Base-by-base conservation (phyloP, 2,797 vertebrate genomes). In the Caiman crocodilus region DNA sequence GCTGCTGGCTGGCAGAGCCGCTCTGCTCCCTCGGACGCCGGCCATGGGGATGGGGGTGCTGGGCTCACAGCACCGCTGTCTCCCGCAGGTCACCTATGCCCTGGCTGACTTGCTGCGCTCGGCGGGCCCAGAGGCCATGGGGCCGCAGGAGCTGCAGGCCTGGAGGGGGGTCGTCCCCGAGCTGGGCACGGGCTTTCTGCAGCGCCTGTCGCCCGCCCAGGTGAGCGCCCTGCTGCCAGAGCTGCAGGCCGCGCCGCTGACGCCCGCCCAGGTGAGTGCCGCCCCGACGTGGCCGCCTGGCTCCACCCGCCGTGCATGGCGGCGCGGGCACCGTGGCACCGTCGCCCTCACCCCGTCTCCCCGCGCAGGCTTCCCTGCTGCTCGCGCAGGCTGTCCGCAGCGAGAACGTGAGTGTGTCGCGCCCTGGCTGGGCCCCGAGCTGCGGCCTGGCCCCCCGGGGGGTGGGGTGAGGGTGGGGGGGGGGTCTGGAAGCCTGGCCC, bases 41-140 rank as follows among this genome's bases (percentile, higher is more conserved):
- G 50, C 82, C 18, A 64, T 5, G 67, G 84, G 71, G 42, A 42
- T 42, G 42, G 42, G 7, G 42, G 42, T 42, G 42, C 42, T 42
- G 6, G 20, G 75, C 32, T 67, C 84, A 71, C 1, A 0, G n/a
- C 7, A n/a, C 32, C 58, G 28, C 26, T 28, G 25, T 35, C 73
- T 82, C 50, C 84, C 77, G 28, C 94, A 99, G 99, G 95, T 99
- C 88, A 98, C 98, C 6, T 98, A 98, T n/a, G 98, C 97, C 97
- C 96, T 99, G 96, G 95, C 98, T 42, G 97, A 97, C 58, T 94
- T 97, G 7, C 79, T 98, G 76, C 97, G 97, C 93, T 97, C 95
- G 32, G 94, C 98, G 71, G 98, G 98, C 88, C 93, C 97, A 95
- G 98, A 98, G 88, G 94, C 85, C 79, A 90, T 98, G 95, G 92